Evolutionary conservation across 2,797 vertebrate genomes (phyloP), one percentile per base, ranked within the genome.

Genomic region (Chloroceryle inda): DNA sequence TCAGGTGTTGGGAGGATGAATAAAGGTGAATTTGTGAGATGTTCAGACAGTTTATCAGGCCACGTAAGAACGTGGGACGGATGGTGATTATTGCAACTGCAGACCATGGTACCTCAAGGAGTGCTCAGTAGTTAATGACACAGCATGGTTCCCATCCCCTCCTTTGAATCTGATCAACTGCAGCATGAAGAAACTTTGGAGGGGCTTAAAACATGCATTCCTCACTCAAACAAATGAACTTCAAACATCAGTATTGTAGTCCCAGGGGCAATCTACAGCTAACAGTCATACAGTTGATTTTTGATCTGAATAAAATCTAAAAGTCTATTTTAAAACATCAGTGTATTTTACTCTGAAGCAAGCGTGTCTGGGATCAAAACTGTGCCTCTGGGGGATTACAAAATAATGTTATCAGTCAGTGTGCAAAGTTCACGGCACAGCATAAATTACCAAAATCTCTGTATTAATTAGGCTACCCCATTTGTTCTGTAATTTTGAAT

Each of bases 151-250:
- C 27, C 13, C 23, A 29, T 53, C 74, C 55, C 89, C 27, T 62
- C 49, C 69, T 95, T 91, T 83, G 93, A 92, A 89, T 42, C 53
- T 84, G 52, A 72, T n/a, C 40, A 80, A 22, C 68, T 64, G 8
- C 23, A 72, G 37, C 62, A 77, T 3, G 4, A 61, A 79, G 49
- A 92, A 56, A 15, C 11, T 55, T 47, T 50, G 44, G 27, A 89
- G 13, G 3, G 13, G 9, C 4, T 45, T 62, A 38, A 75, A 94
- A 80, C 2, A 18, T 19, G 37, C 9, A 67, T 27, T 85, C 3
- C 15, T 68, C 47, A 69, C 20, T 88, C 35, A 82, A 63, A 82
- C 4, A 61, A 85, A 75, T 58, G 3, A 66, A 56, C 49, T 73
- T 94, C 74, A 86, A n/a, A 69, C 5, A 59, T 7, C 5, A 86